Evolutionary conservation across 2,113 vertebrate genomes (phyloP), one percentile per base, ranked within the genome.

Genomic region (Pollachius pollachius): DNA sequence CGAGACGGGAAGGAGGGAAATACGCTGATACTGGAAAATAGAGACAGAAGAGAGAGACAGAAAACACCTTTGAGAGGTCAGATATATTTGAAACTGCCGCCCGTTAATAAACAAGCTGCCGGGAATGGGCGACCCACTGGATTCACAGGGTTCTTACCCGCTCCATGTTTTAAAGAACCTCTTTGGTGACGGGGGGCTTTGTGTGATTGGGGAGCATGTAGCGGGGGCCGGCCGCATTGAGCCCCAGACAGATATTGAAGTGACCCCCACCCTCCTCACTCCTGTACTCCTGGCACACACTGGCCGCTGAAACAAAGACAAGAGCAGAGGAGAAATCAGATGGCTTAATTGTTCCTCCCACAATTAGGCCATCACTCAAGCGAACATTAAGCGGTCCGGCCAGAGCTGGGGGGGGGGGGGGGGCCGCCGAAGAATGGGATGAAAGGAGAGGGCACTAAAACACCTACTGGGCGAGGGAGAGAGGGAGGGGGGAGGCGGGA

Each of bases 281-380:
- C 76, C 82, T 84, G 85, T 84, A 78, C 77, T 77, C 63, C 37
- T 12, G 77, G 64, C 73, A 54, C 37, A 78, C 82, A 79, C 74
- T 78, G 23, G 37, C 37, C 3, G 71, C 70, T 76, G 80, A 89
- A 87, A 90, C 88, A 91, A 91, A 87, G 81, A 81, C 80, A 79
- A 82, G 78, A 84, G 73, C 68, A 87, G 80, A 87, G 71, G 79
- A 82, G 76, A 86, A 91, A 90, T 91, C 89, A 88, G 87, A 90
- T 91, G 89, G 87, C 88, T 90, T 91, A 87, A 90, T 91, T 91
- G 86, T 90, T 90, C 87, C 81, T 64, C 48, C 54, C 80, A 89
- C 89, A 89, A 92, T 91, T 90, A 90, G 88, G 87, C 89, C 88
- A 90, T 92, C 91, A 92, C 85, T 92, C 90, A 92, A 80, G 78